Evolutionary conservation across 2,888 invertebrate species (phyloP), one percentile per base, ranked within the genome.

Genomic region (Hypsopygia costalis): DNA sequence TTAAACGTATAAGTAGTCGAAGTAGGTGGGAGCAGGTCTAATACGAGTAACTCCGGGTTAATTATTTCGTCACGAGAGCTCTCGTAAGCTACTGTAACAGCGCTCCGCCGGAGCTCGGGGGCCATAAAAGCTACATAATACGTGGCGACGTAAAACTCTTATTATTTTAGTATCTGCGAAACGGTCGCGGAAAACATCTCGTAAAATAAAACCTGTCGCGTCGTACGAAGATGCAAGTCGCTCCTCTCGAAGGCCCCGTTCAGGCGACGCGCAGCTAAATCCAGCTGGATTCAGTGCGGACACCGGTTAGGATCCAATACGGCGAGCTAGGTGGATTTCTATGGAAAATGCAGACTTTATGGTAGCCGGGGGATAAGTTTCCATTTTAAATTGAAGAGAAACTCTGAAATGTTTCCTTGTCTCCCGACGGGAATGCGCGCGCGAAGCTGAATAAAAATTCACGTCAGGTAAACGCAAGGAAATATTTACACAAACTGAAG

Each of bases 121-220:
- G 58, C 68, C 73, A 81, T 83, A 86, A 87, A 88, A 82, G 81
- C 79, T 73, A 81, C 81, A 80, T 86, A 83, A 85, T 86, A 81
- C 77, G 82, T 72, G 82, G 77, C 69, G 73, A 81, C 83, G 72
- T 83, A 82, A 83, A 85, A 83, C 73, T 83, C 81, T 85, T 86
- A 87, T 86, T 87, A 87, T 87, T 86, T 86, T 83, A 86, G 83
- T 86, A 85, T 86, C 85, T 83, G 83, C 71, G 79, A 85, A 85
- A 81, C 76, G 74, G 80, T 77, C 73, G 77, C 69, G 69, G 76
- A 77, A 81, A 82, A 83, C 83, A 85, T 81, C 72, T 81, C 83
- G 77, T 85, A 82, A 86, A 86, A 85, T 79, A 81, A 79, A 82
- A 82, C 74, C 75, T 76, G 77, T 76, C 74, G 66, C 69, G 57